These are phyloP conservation scores for Halictus rubicundus DNA, from an alignment of 1,140 invertebrate species.

Conservation along the genomic window DNA sequence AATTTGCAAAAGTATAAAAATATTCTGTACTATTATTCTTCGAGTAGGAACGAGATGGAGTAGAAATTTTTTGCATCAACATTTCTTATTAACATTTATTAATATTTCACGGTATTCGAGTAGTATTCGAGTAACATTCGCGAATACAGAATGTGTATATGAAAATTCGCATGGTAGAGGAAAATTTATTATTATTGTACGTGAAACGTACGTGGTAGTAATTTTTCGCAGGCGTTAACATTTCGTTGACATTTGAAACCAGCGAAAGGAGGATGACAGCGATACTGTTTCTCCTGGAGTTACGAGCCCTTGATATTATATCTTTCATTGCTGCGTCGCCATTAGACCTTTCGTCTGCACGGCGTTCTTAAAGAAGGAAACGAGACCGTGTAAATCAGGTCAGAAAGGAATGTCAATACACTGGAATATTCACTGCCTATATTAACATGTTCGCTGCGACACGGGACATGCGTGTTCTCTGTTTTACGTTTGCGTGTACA, in stretches of 20 bases:
- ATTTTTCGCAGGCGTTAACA: constrained; percentile 28
- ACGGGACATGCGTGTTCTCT: not conserved
- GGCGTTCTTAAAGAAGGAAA: not conserved
- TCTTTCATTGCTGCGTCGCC: not conserved
- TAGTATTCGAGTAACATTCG: too few species aligned
- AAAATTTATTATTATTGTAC: too few species aligned
- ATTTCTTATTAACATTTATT: too few species aligned
- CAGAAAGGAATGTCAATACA: not conserved
- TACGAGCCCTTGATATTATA: constrained; percentile 5
- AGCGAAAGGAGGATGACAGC: not conserved
- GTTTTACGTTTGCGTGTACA: too few species aligned
- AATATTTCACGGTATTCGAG: too few species aligned
- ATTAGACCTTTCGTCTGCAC: constrained; percentile 19
- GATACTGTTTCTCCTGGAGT: not conserved
- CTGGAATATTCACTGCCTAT: not conserved
- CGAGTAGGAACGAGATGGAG: too few species aligned
- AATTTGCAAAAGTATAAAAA: too few species aligned
- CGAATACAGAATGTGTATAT: too few species aligned
- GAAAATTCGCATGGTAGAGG: too few species aligned
- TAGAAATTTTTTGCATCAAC: too few species aligned
- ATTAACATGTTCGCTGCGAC: not conserved
- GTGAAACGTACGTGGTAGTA: not conserved
- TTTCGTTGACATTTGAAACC: constrained; percentile 37
- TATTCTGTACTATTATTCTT: too few species aligned
- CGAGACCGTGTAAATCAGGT: not conserved